Evolutionary conservation across 1,140 invertebrate genomes (phyloP), one percentile per base, ranked within the genome.

Genomic region (Cardiocondyla obscurior): DNA sequence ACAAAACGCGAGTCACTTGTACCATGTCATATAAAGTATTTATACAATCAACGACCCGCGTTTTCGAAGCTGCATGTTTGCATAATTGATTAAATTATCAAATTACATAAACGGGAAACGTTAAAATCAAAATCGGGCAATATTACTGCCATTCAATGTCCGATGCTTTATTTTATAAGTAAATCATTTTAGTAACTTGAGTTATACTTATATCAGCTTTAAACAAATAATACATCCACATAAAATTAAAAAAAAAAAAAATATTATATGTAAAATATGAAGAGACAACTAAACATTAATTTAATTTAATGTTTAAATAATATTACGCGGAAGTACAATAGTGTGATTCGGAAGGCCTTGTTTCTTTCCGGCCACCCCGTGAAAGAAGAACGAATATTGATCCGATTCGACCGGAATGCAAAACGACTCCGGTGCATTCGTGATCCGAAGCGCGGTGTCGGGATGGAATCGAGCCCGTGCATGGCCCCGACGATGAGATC

Each of bases 351-450:
- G 14, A 36, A 53, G 2, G 22, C 19, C 53, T 33, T 36, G 44
- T 51, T 69, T 53, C 65, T 69, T 69, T 53, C 30, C 14, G 30
- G n/a, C 36, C 65, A 53, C 65, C 65, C 65, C 33, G 28, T 69
- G 46, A 51, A 69, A 28, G 25, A 33, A 33, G 65, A 69, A 33
- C 28, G 65, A 51, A 69, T 69, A 69, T 69, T 36, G 65, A 69
- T 69, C 46, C 46, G 46, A 51, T 69, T 51, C 65, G 30, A 53
- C 28, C 28, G 65, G 65, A 69, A 69, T 69, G 46, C 46, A 69
- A 51, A 69, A 53, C 65, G 65, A 69, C 65, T 69, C 36, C 16
- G 65, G 30, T 33, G 65, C 65, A 69, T 69, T 62, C 65, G 65
- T 69, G 65, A 69, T 69, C 65, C 36, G 65, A 69, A 30, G 46